Base-by-base conservation (phyloP, 2,888 invertebrate species). In the Thymelicus acteon region DNA sequence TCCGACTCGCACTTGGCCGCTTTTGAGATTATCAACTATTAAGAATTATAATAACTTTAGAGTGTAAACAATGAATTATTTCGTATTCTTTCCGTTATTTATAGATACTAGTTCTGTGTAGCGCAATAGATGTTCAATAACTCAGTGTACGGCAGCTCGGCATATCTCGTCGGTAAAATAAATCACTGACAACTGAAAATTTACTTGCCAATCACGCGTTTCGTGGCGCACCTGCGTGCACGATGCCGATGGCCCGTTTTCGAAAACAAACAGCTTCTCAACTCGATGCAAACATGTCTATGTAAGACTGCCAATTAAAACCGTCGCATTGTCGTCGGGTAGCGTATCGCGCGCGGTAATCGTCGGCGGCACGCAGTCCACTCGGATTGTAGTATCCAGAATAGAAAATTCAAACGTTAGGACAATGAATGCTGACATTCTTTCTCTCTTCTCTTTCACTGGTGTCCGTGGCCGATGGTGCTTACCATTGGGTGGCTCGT, bases 301-400 rank as follows among this genome's bases (percentile, higher is more conserved):
- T 79, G 79, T 81, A 80, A 79, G 75, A 79, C 77, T 79, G 80
- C 85, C 88, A 89, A 89, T 89, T 89, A 88, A 86, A 87, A 80
- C 77, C 80, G 81, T 80, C 80, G 82, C 81, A 82, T 84, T 85
- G 82, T 82, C 80, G 79, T 79, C 58, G 37, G 31, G 39, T 58
- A 60, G 58, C 63, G 69, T 83, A 85, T 85, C 82, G 75, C 76
- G 66, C 72, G 72, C 73, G 71, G 75, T 67, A 71, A 79, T 79
- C 54, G 74, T 52, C 64, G 71, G 64, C 70, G 65, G 66, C 65
- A 57, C 57, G 72, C 71, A 73, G 48, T 67, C 60, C 40, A 10
- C 52, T 54, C 39, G 12, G 62, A 13, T 37, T 44, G 40, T 54
- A 24, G 40, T 48, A 54, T 37, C n/a, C 62, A 62, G 24, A 62